Evolutionary conservation across 2,797 vertebrate species (phyloP).

Genomic region (Sarcoramphus papa): DNA sequence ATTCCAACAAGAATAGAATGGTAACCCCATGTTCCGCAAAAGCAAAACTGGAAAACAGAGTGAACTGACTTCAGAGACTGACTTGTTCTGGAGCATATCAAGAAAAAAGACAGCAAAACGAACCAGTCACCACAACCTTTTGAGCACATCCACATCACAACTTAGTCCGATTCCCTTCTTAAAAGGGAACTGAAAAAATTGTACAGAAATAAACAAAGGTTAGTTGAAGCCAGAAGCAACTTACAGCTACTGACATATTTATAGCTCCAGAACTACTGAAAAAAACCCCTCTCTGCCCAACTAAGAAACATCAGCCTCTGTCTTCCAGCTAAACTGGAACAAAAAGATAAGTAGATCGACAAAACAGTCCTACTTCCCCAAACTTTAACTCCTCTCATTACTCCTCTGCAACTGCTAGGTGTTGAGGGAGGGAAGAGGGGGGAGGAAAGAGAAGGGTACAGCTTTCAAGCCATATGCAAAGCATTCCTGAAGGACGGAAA

Average conservation of each 20-base stretch:
- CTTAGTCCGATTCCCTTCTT: background rate
- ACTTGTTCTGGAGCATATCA: background rate
- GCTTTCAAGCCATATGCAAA: background rate
- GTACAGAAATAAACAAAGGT: background rate
- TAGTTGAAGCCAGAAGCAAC: background rate
- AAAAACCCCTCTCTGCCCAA: background rate
- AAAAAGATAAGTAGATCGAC: background rate
- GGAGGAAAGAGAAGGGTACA: background rate
- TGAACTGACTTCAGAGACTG: background rate
- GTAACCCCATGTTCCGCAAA: background rate
- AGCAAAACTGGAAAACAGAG: background rate
- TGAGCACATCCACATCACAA: background rate
- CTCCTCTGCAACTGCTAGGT: background rate
- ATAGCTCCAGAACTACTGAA: background rate
- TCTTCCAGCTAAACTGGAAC: background rate
- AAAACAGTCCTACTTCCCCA: background rate
- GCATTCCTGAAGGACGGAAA: background rate
- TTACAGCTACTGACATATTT: background rate
- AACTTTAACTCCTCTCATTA: background rate
- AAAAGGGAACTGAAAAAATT: background rate
- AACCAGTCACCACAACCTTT: background rate
- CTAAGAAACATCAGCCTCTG: background rate
- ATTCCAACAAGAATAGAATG: background rate
- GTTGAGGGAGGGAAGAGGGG: background rate
- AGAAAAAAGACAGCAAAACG: background rate